Evolutionary conservation across 2,797 vertebrate genomes (phyloP).

Genomic region (Sebastes hubbsi): DNA sequence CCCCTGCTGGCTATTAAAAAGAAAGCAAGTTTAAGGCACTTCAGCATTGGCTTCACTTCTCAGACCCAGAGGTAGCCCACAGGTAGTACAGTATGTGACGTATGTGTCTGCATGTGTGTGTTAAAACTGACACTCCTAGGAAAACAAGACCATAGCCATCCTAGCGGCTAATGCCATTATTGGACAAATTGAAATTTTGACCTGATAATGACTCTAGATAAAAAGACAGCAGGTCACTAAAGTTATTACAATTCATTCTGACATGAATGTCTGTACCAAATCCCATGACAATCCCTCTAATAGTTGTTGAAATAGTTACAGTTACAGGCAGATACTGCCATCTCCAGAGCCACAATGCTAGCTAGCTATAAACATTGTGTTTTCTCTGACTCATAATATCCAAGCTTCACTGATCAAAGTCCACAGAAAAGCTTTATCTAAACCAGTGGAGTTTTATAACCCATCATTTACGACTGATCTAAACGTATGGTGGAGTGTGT

Average conservation of each 20-base stretch:
- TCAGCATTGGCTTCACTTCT: too few relatives aligned
- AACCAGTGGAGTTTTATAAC: conserved; percentile 21
- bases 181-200: neutral
- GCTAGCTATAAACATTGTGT: neutral
- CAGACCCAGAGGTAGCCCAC: accelerated
- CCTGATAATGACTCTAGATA: neutral
- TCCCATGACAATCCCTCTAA: neutral
- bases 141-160: neutral
- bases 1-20: too few relatives aligned
- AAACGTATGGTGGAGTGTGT: conserved; percentile 5
- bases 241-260: neutral
- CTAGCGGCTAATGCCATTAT: neutral
- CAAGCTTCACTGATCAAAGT: conserved; percentile 53
- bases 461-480: conserved; percentile 31
- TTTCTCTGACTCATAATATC: neutral
- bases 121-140: neutral
- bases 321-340: neutral
- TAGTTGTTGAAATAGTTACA: neutral
- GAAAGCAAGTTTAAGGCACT: too few relatives aligned
- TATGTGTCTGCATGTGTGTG: neutral
- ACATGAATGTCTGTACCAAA: neutral
- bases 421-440: conserved; percentile 40
- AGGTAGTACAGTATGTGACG: neutral
- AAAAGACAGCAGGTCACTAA: neutral
- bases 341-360: too few relatives aligned